Base-by-base conservation (phyloP, 2,888 invertebrate species). In the Dryococelus australis region DNA sequence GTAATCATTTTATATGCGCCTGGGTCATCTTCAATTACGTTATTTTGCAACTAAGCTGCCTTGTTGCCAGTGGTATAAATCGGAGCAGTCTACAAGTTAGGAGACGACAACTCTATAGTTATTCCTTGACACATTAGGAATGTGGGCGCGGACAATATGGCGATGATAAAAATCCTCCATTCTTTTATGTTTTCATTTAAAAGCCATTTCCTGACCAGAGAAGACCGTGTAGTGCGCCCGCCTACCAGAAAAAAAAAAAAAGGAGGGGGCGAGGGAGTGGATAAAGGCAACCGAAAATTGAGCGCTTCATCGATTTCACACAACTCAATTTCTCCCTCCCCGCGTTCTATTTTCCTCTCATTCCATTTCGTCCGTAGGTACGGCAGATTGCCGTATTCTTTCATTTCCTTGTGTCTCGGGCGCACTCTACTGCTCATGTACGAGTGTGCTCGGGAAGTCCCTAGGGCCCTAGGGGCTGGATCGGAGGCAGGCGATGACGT, bases 331-430 rank as follows among this genome's bases (percentile, higher is more conserved):
- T 65, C 65, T 24, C 24, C 65, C 65, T 65, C 65, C n/a, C 24
- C 65, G 65, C 2, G n/a, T 20, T 24, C 65, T n/a, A 65, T 65
- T 65, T 65, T 65, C 65, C 65, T 65, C 65, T 65, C n/a, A n/a
- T 65, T 65, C 65, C 24, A n/a, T 65, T 16, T 65, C n/a, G 65
- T 20, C n/a, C 65, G 65, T 6, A n/a, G 12, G 65, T 6, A n/a
- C 65, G 65, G 86, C 79, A 88, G 86, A 87, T 88, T 88, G 88
- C 86, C 86, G 86, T 87, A 85, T 87, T 87, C 87, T 88, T 87
- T 88, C 88, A 88, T 88, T 88, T 88, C 88, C 88, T 88, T 47
- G 83, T 79, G 65, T 65, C 20, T 65, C 2, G n/a, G 65, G 24
- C 47, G 47, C 47, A 47, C 47, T 47, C 47, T 1, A 4, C 35